Evolutionary conservation across 1,140 invertebrate genomes (phyloP).

Genomic region (Mesaphorura yosii): DNA sequence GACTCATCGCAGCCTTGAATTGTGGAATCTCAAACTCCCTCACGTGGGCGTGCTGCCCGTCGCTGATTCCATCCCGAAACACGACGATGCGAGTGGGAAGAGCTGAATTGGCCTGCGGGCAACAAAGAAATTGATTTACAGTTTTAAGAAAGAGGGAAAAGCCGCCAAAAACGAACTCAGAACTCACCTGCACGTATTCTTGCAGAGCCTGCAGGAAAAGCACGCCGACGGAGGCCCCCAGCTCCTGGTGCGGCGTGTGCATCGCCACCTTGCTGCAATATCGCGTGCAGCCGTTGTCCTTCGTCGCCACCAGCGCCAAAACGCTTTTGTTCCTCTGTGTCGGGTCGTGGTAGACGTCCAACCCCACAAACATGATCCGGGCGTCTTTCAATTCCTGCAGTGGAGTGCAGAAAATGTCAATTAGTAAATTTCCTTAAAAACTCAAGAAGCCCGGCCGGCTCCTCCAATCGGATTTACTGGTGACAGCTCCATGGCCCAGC

Average conservation of each 20-base stretch:
- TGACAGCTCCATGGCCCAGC: slow-evolving; percentile 76
- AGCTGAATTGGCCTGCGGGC: slow-evolving; percentile 44
- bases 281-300: slow-evolving; percentile 56
- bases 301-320: slow-evolving; percentile 65
- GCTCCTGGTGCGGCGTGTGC: slow-evolving; percentile 57
- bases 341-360: slow-evolving; percentile 75
- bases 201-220: slow-evolving; percentile 55
- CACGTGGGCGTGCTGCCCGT: slow-evolving; percentile 62
- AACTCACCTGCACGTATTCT: slow-evolving; percentile 48
- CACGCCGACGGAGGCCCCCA: slow-evolving; percentile 59
- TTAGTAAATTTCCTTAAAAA: neutral
- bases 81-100: slow-evolving; percentile 70
- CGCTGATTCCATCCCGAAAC: slow-evolving; percentile 82
- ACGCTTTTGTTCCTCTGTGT: slow-evolving; percentile 42
- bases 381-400: slow-evolving; percentile 36
- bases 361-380: slow-evolving; percentile 69
- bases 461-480: slow-evolving; percentile 41
- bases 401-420: too few relatives aligned
- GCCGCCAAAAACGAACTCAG: neutral
- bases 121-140: slow-evolving; percentile 11
- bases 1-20: slow-evolving; percentile 48
- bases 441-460: neutral
- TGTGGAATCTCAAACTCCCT: slow-evolving; percentile 67
- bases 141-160: neutral
- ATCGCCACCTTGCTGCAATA: too few relatives aligned